Conservation (phyloP, 2,113 vertebrate genomes). For the Petrocephalus zakoni region DNA sequence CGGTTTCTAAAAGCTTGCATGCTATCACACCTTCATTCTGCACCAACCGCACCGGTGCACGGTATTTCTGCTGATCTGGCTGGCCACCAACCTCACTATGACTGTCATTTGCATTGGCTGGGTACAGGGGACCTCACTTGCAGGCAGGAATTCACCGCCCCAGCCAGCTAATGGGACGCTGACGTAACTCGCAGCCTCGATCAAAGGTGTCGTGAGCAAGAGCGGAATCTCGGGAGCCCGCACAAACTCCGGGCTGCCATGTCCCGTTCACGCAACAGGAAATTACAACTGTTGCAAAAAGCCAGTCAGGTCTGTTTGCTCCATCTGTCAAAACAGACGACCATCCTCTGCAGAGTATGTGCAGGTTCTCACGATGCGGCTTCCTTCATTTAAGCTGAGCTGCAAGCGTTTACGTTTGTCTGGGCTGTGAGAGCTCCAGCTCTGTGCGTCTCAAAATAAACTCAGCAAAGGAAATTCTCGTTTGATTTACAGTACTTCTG, state of each 20-base stretch:
- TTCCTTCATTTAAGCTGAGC: neutral
- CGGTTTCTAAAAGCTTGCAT: neutral
- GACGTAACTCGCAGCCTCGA: neutral
- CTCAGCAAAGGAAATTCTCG: neutral
- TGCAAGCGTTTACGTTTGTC: neutral
- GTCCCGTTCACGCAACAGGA: neutral
- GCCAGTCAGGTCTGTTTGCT: neutral
- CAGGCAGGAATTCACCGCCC: constrained; percentile 4
- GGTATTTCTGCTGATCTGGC: neutral
- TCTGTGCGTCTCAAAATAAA: neutral
- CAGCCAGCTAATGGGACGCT: neutral
- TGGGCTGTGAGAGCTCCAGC: neutral
- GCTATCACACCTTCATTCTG: neutral
- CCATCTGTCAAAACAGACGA: neutral
- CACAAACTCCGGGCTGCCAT: neutral
- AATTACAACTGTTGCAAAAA: neutral
- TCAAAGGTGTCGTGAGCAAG: constrained; percentile 10
- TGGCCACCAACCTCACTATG: neutral
- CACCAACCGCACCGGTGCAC: neutral
- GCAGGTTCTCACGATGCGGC: neutral
- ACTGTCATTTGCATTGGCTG: constrained; percentile 12
- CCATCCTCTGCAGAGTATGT: neutral
- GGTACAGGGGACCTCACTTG: neutral
- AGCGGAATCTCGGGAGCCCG: constrained; percentile 4
- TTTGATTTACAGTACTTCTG: neutral